Conservation (phyloP, 2,797 vertebrate genomes). For the Lophotriccus pileatus region DNA sequence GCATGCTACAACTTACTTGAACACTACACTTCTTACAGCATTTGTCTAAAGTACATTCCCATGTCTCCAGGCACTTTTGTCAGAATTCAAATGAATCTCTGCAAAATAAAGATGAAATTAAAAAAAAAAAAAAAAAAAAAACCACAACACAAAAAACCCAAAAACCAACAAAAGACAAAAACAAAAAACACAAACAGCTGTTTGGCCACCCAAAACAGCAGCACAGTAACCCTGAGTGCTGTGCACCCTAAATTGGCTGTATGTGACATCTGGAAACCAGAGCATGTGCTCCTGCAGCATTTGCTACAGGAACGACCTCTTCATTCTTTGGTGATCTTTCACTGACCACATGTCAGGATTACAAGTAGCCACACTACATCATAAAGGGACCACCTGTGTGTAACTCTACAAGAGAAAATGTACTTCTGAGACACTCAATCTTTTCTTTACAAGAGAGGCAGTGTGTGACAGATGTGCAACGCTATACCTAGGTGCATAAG, state of each 20-base stretch:
- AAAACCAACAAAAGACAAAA: not conserved
- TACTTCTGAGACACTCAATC: not conserved
- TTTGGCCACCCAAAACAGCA: not conserved
- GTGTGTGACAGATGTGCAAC: not conserved
- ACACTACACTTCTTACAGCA: not conserved
- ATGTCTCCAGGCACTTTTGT: not conserved
- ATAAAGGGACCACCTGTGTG: not conserved
- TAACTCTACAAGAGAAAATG: not conserved
- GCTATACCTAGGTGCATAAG: not conserved
- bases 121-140: not conserved
- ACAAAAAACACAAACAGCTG: not conserved
- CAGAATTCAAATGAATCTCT: not conserved
- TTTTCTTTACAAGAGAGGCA: not conserved
- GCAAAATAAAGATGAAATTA: not conserved
- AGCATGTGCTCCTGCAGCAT: rapidly evolving
- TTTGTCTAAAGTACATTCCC: conserved; percentile 9
- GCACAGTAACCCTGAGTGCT: rapidly evolving
- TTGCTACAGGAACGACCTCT: not conserved
- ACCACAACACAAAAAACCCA: too few relatives aligned
- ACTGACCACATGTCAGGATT: not conserved
- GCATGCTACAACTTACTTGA: not conserved
- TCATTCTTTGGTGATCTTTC: not conserved
- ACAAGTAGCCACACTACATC: not conserved
- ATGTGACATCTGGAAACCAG: not conserved
- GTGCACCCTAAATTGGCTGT: not conserved